Conservation (phyloP, 92 coral and sea anemone species). For the Meandrina meandrites region DNA sequence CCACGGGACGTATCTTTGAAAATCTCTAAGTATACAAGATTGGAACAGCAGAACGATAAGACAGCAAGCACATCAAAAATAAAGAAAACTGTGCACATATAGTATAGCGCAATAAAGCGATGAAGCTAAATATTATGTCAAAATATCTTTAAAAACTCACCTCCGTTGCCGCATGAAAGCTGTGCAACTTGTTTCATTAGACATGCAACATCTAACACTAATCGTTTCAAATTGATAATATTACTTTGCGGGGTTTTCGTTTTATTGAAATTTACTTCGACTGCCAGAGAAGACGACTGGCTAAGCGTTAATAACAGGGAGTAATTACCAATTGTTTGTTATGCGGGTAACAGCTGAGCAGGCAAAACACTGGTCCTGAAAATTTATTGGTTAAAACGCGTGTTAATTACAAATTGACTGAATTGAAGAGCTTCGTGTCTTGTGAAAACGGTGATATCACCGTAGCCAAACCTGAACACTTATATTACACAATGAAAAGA, state of each 20-base stretch:
- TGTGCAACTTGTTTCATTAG: neutral
- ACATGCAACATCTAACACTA: neutral
- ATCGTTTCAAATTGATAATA: neutral
- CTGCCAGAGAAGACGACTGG: neutral
- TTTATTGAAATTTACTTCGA: neutral
- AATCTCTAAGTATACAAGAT: neutral
- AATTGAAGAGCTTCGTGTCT: too few relatives aligned
- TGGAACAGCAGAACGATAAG: neutral
- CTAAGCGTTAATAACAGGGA: neutral
- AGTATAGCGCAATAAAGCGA: neutral
- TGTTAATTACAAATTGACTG: neutral
- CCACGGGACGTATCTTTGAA: neutral
- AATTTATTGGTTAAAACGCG: neutral
- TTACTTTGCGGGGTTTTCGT: neutral
- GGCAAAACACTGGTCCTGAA: neutral
- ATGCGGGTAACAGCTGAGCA: neutral
- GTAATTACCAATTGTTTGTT: constrained; percentile 4
- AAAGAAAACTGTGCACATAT: neutral
- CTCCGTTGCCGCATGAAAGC: neutral
- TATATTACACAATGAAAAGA: too few relatives aligned
- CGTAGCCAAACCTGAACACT: too few relatives aligned
- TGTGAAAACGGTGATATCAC: too few relatives aligned
- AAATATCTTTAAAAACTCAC: neutral
- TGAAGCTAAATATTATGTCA: too few relatives aligned
- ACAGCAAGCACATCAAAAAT: neutral